Percentiles rank a stretch among this genome's conserved stretches.
Evolutionary conservation across 1,140 invertebrate genomes (phyloP).

Genomic region (Theocolax elegans): DNA sequence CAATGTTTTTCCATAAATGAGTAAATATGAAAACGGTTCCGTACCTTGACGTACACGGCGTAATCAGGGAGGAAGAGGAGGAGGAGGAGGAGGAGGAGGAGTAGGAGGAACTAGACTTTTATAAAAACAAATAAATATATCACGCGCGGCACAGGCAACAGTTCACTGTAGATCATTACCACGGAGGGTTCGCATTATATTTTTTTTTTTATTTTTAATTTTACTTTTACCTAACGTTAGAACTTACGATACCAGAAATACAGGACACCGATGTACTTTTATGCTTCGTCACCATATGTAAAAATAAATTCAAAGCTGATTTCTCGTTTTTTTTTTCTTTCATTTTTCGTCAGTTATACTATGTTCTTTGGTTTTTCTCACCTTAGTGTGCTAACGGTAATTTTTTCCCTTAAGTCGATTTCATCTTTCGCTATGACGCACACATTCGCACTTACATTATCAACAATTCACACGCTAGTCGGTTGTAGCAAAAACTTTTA

Average conservation of each 20-base stretch:
- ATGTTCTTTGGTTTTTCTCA: constrained; percentile 39
- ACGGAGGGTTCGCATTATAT: background rate
- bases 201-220: constrained; percentile 4
- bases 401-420: constrained; percentile 46
- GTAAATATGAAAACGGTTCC: background rate
- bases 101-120: background rate
- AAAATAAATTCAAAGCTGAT: constrained; percentile 67
- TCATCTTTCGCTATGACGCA: constrained; percentile 43
- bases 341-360: constrained; percentile 25
- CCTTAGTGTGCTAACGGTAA: constrained; percentile 57
- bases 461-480: constrained; percentile 59
- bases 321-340: constrained; percentile 25
- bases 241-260: constrained; percentile 45
- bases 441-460: background rate
- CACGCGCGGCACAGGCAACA: background rate
- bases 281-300: constrained; percentile 55
- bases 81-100: too few relatives aligned
- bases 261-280: constrained; percentile 50
- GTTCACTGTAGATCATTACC: background rate
- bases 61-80: too few relatives aligned
- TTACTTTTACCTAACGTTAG: background rate
- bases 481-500: constrained; percentile 66
- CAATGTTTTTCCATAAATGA: constrained; percentile 6
- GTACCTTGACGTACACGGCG: background rate
- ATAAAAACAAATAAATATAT: constrained; percentile 2